Percentiles rank a stretch among this genome's conserved stretches.
Conservation (phyloP, 2,797 vertebrate species). For the Sebastes taczanowskii region DNA sequence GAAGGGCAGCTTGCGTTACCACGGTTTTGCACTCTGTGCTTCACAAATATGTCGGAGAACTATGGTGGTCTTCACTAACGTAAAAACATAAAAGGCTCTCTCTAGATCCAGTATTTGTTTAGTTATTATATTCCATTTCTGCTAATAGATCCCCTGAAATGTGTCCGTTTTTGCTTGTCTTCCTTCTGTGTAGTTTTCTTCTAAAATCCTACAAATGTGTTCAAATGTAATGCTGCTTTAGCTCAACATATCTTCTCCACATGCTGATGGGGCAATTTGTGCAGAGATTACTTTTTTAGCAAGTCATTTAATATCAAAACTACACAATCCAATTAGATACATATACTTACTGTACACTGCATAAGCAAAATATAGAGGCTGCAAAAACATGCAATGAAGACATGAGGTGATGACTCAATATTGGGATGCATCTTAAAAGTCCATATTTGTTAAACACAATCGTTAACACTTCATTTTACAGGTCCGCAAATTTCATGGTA, state of each 20-base stretch:
- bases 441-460: too few relatives aligned
- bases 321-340: neutral
- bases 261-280: neutral
- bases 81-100: too few relatives aligned
- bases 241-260: neutral
- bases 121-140: too few relatives aligned
- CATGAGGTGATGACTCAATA: neutral
- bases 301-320: neutral
- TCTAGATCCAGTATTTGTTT: too few relatives aligned
- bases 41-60: too few relatives aligned
- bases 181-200: neutral
- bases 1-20: fast-evolving
- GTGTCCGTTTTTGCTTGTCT: too few relatives aligned
- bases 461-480: too few relatives aligned
- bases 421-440: too few relatives aligned
- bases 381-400: neutral
- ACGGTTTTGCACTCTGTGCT: too few relatives aligned
- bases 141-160: too few relatives aligned
- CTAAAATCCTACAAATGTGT: neutral
- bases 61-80: too few relatives aligned
- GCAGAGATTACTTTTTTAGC: neutral
- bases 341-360: neutral
- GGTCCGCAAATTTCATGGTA: too few relatives aligned
- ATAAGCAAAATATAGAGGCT: neutral
- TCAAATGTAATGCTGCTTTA: neutral